These are phyloP conservation scores for Hydrophis major DNA, from an alignment of 2,797 vertebrate species.

Conservation along the genomic window DNA sequence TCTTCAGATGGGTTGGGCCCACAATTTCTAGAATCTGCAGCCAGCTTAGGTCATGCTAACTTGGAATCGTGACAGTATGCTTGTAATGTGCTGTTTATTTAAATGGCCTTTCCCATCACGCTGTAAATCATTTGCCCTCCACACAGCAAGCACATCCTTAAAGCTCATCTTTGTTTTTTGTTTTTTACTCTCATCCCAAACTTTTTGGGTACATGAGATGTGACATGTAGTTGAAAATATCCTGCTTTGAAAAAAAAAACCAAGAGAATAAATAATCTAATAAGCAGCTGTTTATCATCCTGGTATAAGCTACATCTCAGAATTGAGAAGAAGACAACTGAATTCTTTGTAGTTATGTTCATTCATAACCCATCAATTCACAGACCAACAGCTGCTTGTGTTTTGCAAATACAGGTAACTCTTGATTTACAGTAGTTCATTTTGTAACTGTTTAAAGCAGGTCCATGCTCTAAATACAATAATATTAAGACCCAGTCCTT, in stretches of 20 bases:
- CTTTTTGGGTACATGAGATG: constrained; percentile 64
- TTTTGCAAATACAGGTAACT: background rate
- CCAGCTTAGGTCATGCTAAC: background rate
- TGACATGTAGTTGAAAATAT: constrained; percentile 51
- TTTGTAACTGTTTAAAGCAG: background rate
- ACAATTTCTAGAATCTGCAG: background rate
- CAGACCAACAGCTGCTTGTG: background rate
- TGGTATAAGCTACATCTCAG: constrained; percentile 2
- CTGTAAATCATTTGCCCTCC: background rate
- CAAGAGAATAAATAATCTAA: constrained; percentile 68
- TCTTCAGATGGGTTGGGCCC: background rate
- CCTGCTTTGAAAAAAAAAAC: constrained; percentile 43
- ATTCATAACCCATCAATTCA: background rate
- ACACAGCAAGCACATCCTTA: background rate
- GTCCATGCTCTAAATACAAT: background rate
- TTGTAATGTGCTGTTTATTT: constrained; percentile 75
- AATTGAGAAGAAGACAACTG: background rate
- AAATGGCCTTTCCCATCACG: constrained; percentile 62
- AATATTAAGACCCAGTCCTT: background rate
- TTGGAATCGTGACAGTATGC: background rate
- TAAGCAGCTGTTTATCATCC: constrained; percentile 62
- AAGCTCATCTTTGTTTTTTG: background rate
- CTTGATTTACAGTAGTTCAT: background rate
- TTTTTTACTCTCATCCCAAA: constrained; percentile 54
- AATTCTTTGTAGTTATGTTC: background rate